phyloP scores from a whole-genome alignment of 1,140 invertebrate genomes.

The Hypothenemus hampei region DNA sequence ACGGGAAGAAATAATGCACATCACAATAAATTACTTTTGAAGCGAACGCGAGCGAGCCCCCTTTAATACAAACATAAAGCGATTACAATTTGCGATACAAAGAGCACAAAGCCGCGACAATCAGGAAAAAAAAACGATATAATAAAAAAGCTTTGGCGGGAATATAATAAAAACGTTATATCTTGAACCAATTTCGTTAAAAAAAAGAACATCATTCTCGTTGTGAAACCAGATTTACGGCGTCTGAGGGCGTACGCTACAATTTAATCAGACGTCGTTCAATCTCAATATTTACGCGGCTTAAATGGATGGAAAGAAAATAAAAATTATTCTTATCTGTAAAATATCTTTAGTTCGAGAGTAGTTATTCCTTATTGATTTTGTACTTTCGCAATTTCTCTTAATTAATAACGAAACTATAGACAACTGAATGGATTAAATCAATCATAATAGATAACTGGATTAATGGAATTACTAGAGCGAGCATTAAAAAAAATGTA shows the following conservation, averaged over 20 bases:
- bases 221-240: conserved; percentile 11
- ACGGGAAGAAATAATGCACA: conserved; percentile 2
- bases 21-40: conserved; percentile 5
- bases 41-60: too few relatives aligned
- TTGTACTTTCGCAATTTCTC: too few relatives aligned
- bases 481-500: not conserved
- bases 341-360: conserved; percentile 5
- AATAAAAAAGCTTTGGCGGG: not conserved
- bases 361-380: too few relatives aligned
- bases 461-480: too few relatives aligned
- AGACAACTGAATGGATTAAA: too few relatives aligned
- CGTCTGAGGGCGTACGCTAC: conserved; percentile 11
- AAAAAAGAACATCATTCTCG: conserved; percentile 6
- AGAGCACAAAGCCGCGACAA: not conserved
- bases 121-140: not conserved
- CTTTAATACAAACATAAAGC: too few relatives aligned
- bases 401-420: too few relatives aligned
- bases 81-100: too few relatives aligned
- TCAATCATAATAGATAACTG: too few relatives aligned
- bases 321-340: conserved; percentile 9
- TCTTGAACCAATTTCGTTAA: conserved; percentile 6
- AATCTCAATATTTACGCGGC: conserved; percentile 19
- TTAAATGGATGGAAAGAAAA: conserved; percentile 12
- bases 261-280: conserved; percentile 16
- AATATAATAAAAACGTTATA: not conserved